Percentiles rank a stretch among this genome's conserved stretches.
Evolutionary conservation across 53 echinoderm and acorn worm genomes (phyloP).

Genomic region (Crossaster papposus): DNA sequence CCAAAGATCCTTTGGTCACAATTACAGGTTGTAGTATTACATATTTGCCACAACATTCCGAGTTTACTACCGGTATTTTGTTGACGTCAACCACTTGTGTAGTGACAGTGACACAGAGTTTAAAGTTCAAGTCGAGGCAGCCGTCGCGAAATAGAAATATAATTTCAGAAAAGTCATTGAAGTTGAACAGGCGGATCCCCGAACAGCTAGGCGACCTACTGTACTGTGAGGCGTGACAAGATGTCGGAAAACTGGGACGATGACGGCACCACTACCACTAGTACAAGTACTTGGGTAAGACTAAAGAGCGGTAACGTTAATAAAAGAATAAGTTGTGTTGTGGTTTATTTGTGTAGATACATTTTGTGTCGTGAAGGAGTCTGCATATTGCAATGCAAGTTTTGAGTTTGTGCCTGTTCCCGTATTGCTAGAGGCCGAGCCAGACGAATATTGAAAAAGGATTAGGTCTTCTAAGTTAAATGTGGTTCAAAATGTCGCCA

Average conservation of each 20-base stretch:
- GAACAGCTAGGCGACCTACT: too few species aligned
- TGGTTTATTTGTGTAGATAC: too few species aligned
- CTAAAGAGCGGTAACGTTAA: not conserved
- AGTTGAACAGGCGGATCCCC: too few species aligned
- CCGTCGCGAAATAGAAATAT: not conserved
- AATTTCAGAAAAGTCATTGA: not conserved
- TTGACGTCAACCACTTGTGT: not conserved
- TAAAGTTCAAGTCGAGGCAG: not conserved
- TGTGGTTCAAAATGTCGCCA: too few species aligned
- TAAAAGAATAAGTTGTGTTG: too few species aligned
- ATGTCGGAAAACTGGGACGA: conserved; percentile 56
- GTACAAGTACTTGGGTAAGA: conserved; percentile 22
- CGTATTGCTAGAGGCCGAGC: too few species aligned
- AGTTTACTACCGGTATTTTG: not conserved
- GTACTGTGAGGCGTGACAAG: not conserved
- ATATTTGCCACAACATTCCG: not conserved
- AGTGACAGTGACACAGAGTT: not conserved
- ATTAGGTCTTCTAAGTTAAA: too few species aligned
- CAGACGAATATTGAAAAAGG: too few species aligned
- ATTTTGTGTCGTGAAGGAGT: too few species aligned
- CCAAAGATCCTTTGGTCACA: too few species aligned
- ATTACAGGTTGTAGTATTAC: not conserved
- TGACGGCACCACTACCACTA: not conserved
- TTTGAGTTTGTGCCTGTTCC: too few species aligned
- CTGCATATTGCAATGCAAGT: too few species aligned